Conservation (phyloP, 2,888 invertebrate species). For the Agrilus mali region DNA sequence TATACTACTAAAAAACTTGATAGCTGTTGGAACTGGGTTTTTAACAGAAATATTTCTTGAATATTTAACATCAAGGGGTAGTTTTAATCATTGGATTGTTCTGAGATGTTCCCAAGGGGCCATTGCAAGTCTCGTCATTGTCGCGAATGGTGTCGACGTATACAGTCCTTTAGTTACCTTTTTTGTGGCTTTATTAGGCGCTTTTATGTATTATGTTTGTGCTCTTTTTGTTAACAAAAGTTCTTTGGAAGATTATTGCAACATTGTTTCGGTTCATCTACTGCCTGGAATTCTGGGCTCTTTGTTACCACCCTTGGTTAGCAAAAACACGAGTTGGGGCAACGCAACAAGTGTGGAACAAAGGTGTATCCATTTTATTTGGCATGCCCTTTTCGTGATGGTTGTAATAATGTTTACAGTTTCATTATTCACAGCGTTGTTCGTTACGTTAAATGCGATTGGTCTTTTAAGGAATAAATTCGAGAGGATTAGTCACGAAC, state of each 20-base stretch:
- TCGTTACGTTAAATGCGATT: neutral
- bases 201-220: conserved; percentile 21
- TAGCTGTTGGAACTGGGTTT: conserved; percentile 13
- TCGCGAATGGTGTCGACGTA: conserved; percentile 25
- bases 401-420: conserved; percentile 5
- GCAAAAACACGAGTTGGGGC: conserved; percentile 9
- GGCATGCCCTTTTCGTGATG: conserved; percentile 9
- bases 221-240: conserved; percentile 21
- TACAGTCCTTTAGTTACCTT: conserved; percentile 24
- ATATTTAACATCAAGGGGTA: conserved; percentile 15
- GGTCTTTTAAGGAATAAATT: conserved; percentile 12
- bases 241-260: conserved; percentile 31
- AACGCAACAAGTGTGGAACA: neutral
- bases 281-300: conserved; percentile 24
- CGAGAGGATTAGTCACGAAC: conserved; percentile 12
- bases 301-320: conserved; percentile 21
- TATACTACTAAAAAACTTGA: conserved; percentile 13
- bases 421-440: conserved; percentile 7
- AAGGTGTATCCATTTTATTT: conserved; percentile 8
- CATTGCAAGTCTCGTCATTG: conserved; percentile 24
- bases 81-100: conserved; percentile 28
- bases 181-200: conserved; percentile 19
- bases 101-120: conserved; percentile 27
- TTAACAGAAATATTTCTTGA: conserved; percentile 13
- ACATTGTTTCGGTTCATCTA: conserved; percentile 25